A percentile compares a stretch with the other conserved stretches of the same genome.
Conservation (phyloP, 2,888 invertebrate genomes). For the Drosophila acutilabella region DNA sequence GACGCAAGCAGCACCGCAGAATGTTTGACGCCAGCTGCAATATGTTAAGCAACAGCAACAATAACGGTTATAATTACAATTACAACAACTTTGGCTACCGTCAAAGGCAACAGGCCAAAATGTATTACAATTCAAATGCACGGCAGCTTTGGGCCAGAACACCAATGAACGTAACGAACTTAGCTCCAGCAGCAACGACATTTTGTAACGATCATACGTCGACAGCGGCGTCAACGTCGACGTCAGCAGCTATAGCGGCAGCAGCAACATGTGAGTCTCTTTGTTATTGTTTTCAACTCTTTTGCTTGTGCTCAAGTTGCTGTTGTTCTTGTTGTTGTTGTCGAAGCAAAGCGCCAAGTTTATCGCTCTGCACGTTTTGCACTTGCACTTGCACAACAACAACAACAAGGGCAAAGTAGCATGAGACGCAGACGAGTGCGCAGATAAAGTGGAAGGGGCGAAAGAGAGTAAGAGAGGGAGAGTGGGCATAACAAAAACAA, state of each 20-base stretch:
- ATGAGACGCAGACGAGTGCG: neutral
- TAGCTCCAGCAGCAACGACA: conserved; percentile 14
- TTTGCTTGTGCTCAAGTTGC: conserved; percentile 6
- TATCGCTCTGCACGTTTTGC: conserved; percentile 50
- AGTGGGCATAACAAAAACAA: conserved; percentile 5
- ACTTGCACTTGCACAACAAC: conserved; percentile 33
- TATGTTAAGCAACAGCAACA: conserved; percentile 8
- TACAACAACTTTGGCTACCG: conserved; percentile 3
- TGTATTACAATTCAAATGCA: conserved; percentile 61
- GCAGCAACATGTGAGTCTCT: conserved; percentile 58
- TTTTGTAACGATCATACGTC: conserved; percentile 7
- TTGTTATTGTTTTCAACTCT: conserved; percentile 39
- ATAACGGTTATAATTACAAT: conserved; percentile 15
- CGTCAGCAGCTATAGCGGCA: conserved; percentile 22
- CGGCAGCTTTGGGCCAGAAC: conserved; percentile 28
- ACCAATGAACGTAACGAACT: conserved; percentile 7
- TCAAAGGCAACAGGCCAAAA: conserved; percentile 37
- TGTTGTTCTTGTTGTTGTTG: conserved; percentile 20
- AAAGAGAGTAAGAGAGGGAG: conserved; percentile 5
- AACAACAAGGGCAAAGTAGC: conserved; percentile 7
- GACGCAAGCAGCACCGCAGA: conserved; percentile 47
- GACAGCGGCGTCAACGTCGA: conserved; percentile 7
- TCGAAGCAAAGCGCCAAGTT: conserved; percentile 30
- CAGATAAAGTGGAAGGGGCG: neutral
- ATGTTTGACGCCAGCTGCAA: conserved; percentile 14